Conservation (phyloP, 1,140 invertebrate species). For the Calephelis virginiensis region DNA sequence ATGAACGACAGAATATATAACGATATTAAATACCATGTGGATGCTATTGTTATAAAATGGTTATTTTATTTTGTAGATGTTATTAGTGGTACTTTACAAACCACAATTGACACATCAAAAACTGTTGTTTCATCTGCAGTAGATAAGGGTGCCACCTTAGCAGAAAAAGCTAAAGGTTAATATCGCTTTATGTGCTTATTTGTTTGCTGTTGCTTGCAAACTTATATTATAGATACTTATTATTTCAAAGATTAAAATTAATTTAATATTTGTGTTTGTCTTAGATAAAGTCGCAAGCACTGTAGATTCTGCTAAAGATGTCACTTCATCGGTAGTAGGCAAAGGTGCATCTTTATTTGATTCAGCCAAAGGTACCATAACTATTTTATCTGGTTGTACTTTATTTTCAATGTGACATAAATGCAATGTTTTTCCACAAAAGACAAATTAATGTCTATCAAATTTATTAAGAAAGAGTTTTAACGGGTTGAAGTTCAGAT, state of each 20-base stretch:
- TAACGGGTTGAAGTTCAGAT: too few species aligned
- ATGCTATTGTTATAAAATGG: background rate
- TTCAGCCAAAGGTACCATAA: conserved; percentile 37
- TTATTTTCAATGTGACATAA: background rate
- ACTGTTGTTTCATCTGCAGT: conserved; percentile 31
- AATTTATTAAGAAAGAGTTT: background rate
- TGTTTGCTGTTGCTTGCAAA: background rate
- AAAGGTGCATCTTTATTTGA: conserved; percentile 42
- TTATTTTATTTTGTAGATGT: conserved; percentile 36
- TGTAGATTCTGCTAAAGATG: conserved; percentile 52
- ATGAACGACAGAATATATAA: background rate
- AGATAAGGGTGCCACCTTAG: conserved; percentile 34
- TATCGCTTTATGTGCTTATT: conserved; percentile 1
- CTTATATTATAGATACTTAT: background rate
- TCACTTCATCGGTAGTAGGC: conserved; percentile 44
- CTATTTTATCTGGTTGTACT: background rate
- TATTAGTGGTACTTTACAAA: conserved; percentile 35
- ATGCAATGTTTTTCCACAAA: background rate
- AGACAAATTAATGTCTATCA: too few species aligned
- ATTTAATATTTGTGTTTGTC: conserved; percentile 33
- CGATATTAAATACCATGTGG: background rate
- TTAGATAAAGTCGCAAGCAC: conserved; percentile 39
- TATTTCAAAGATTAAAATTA: background rate
- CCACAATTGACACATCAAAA: conserved; percentile 42
- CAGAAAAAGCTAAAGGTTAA: conserved; percentile 45